Percentiles rank a stretch among this genome's conserved stretches.
Evolutionary conservation across 2,888 invertebrate species (phyloP).

Genomic region (Psylliodes chrysocephalus): DNA sequence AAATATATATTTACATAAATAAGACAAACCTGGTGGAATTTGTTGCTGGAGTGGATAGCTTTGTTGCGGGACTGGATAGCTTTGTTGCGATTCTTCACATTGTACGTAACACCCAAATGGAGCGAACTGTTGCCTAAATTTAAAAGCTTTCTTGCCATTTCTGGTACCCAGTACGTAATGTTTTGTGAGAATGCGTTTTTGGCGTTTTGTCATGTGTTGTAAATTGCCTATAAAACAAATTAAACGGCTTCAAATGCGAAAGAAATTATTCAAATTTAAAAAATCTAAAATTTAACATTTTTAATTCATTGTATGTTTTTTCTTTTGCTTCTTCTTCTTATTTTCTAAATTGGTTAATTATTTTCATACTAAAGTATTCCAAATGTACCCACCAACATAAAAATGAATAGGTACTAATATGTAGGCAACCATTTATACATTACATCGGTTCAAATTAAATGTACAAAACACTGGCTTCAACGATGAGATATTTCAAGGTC

Average conservation of each 20-base stretch:
- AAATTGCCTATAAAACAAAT: conserved; percentile 8
- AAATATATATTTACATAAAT: too few species aligned
- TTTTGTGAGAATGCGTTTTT: conserved; percentile 20
- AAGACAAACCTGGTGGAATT: neutral
- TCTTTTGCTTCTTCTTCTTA: neutral
- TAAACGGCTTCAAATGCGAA: neutral
- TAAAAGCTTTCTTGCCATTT: conserved; percentile 24
- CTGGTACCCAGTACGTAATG: conserved; percentile 22
- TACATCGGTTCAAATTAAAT: too few species aligned
- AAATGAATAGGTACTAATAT: too few species aligned
- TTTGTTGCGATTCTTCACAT: neutral
- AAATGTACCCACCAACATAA: too few species aligned
- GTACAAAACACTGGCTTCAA: too few species aligned
- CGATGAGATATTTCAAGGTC: too few species aligned
- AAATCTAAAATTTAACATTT: neutral
- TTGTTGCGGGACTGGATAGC: neutral
- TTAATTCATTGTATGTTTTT: neutral
- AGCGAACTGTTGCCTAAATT: conserved; percentile 17
- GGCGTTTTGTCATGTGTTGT: conserved; percentile 6
- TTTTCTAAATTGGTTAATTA: neutral
- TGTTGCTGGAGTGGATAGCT: neutral
- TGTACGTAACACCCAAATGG: conserved; percentile 25
- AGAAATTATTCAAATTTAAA: neutral
- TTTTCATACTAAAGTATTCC: too few species aligned
- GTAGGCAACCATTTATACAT: too few species aligned